A percentile compares a stretch with the other conserved stretches of the same genome.
phyloP scores from a whole-genome alignment of 2,888 invertebrate genomes.

The Mythimna vitellina region DNA sequence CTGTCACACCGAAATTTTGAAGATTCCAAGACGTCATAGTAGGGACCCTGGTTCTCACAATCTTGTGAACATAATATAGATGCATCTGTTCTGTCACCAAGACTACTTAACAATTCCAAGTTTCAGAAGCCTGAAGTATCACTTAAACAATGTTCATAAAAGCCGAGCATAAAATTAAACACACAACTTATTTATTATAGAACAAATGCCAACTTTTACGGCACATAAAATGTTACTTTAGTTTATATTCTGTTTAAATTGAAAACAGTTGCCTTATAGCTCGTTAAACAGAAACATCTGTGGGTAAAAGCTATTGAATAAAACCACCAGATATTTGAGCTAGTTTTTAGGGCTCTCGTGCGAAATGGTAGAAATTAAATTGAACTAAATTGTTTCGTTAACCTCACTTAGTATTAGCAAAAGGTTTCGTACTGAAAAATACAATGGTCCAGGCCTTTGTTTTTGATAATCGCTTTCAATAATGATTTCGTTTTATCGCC shows the following conservation, averaged over 20 bases:
- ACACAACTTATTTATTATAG: constrained; percentile 60
- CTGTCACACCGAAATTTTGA: no score
- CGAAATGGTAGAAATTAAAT: constrained; percentile 48
- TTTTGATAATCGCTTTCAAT: constrained; percentile 39
- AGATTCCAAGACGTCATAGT: no score
- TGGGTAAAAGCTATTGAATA: constrained; percentile 59
- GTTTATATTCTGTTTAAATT: constrained; percentile 65
- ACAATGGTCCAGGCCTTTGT: constrained; percentile 36
- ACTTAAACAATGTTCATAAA: constrained; percentile 44
- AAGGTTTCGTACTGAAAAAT: constrained; percentile 41
- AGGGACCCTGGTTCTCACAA: not conserved
- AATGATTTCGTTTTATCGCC: constrained; percentile 33
- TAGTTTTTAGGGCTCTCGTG: constrained; percentile 42
- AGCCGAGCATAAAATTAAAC: constrained; percentile 55
- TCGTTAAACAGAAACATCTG: constrained; percentile 61
- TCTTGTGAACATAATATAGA: not conserved
- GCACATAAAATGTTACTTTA: constrained; percentile 67
- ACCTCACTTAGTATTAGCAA: constrained; percentile 50
- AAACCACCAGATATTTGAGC: constrained; percentile 57
- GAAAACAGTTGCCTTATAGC: constrained; percentile 59
- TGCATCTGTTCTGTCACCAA: not conserved
- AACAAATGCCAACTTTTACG: constrained; percentile 60
- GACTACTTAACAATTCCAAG: constrained; percentile 29
- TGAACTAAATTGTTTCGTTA: constrained; percentile 38
- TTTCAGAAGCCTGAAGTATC: constrained; percentile 14